These are phyloP conservation scores for Tetrax tetrax DNA, from an alignment of 2,113 vertebrate species.

Conservation along the genomic window DNA sequence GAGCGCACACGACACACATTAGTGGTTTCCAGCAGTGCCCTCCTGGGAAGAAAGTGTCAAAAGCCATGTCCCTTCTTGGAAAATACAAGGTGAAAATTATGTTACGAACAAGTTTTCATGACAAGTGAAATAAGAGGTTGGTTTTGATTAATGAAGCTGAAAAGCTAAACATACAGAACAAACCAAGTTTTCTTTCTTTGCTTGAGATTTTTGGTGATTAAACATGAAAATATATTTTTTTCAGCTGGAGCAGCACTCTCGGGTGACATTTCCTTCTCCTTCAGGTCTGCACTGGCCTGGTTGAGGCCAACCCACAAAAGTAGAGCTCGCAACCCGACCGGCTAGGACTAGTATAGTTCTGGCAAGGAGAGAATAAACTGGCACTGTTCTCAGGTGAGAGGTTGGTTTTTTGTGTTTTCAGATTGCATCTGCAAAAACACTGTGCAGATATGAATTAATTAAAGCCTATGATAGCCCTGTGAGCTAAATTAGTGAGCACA, in stretches of 20 bases:
- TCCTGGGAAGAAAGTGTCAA: neutral
- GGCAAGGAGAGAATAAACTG: neutral
- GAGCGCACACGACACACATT: neutral
- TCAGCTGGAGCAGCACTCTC: neutral
- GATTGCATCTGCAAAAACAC: neutral
- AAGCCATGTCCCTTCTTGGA: neutral
- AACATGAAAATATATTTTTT: neutral
- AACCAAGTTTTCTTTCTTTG: neutral
- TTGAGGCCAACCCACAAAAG: neutral
- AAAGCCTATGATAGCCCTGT: neutral
- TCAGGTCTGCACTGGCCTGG: accelerated
- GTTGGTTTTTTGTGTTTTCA: neutral
- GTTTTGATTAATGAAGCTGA: neutral
- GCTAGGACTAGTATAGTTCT: neutral
- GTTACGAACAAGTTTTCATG: neutral
- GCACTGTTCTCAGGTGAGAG: neutral
- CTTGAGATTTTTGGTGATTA: neutral
- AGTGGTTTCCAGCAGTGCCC: neutral
- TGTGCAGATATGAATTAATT: neutral
- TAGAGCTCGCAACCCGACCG: accelerated
- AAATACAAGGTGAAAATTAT: neutral
- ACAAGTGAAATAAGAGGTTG: neutral
- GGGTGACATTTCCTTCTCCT: neutral
- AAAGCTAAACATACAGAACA: neutral
- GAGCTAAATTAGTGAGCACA: neutral